Conservation (phyloP, 2,888 invertebrate genomes). For the Synergus itoensis region DNA sequence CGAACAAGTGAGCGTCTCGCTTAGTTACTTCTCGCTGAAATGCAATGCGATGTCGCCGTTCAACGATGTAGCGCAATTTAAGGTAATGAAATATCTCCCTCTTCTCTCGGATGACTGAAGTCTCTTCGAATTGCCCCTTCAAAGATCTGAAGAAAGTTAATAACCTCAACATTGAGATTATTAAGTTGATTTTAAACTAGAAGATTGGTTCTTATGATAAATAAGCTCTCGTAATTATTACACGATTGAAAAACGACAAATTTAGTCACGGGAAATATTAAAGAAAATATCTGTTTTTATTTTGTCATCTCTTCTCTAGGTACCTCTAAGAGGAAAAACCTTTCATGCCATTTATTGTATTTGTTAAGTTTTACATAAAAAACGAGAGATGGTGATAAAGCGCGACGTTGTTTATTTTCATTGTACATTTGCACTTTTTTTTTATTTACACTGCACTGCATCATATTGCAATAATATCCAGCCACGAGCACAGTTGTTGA, state of each 20-base stretch:
- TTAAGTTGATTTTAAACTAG: neutral
- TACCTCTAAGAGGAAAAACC: neutral
- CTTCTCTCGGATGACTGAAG: conserved; percentile 37
- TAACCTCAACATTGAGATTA: neutral
- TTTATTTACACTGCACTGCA: conserved; percentile 5
- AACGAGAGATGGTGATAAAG: neutral
- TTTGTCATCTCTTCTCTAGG: too few species aligned
- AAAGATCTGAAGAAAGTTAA: neutral
- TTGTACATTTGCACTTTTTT: neutral
- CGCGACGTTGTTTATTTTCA: neutral
- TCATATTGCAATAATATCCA: neutral
- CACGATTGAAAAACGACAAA: neutral
- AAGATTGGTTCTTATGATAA: neutral
- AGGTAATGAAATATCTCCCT: conserved; percentile 39
- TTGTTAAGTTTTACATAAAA: neutral
- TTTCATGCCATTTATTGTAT: neutral
- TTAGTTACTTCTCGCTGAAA: conserved; percentile 32
- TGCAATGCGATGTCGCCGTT: conserved; percentile 35
- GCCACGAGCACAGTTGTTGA: neutral
- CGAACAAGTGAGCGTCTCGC: conserved; percentile 22
- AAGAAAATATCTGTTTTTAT: neutral
- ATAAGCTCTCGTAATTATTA: neutral
- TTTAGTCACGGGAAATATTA: too few species aligned
- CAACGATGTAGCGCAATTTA: conserved; percentile 36
- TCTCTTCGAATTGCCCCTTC: conserved; percentile 2